Evolutionary conservation across 2,888 invertebrate species (phyloP), one percentile per base, ranked within the genome.

Genomic region (Tanytarsus gracilentus): DNA sequence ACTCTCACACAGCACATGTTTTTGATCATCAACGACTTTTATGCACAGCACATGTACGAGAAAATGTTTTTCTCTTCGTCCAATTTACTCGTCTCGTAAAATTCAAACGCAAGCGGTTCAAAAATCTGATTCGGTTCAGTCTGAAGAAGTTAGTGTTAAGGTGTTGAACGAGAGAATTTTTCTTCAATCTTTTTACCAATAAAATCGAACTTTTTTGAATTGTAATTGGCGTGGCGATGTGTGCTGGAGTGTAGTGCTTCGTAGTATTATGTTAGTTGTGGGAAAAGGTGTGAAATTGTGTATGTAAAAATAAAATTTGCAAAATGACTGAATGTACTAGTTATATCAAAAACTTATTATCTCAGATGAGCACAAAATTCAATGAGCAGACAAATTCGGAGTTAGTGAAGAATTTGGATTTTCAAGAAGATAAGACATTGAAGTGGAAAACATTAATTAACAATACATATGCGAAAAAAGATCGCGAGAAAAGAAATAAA

Each of bases 391-490:
- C 44, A 18, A 58, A 58, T 26, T 26, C 58, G 30, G 58, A 58
- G 18, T 58, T 48, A 23, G 48, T 58, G 5, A 58, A 58, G 16
- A 48, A 48, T 25, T 48, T 48, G 44, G 58, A 58, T 36, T 55
- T 33, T 40, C 55, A 55, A 33, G 71, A 71, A 64, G 74, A 74
- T 65, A 73, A 72, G 61, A 74, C 74, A 26, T 53, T 71, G 23
- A 74, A 74, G 62, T 74, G 74, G 74, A 70, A 74, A 62, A 69
- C 70, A 61, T 67, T 74, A 64, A 69, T 69, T 59, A 72, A 72
- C 63, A 74, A 74, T 68, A 70, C 70, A 63, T 71, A 71, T 62
- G 73, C 74, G 16, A 69, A 58, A 48, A 58, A 58, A 58, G 56
- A 56, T 53, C 53, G 53, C 53, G 55, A 55, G 55, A 55, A 55